Percentiles rank a stretch among this genome's conserved stretches.
Conservation (phyloP, 1,140 invertebrate species). For the Homarus americanus region DNA sequence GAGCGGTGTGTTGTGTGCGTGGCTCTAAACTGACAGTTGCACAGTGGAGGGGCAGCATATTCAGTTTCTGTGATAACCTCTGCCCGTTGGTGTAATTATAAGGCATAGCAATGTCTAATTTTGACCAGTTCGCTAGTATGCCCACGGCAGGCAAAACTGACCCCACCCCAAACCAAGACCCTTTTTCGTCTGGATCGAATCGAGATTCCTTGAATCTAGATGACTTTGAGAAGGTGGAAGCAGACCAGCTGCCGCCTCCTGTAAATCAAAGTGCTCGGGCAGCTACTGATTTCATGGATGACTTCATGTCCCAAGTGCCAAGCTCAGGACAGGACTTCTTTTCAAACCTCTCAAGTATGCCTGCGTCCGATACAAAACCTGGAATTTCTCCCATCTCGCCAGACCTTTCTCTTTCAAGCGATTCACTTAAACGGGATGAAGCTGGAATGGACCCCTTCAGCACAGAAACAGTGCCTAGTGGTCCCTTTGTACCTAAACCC, state of each 20-base stretch:
- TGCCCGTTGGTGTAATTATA: not conserved
- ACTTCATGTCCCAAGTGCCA: conserved; percentile 27
- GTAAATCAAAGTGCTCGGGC: conserved; percentile 6
- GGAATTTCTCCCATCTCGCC: conserved; percentile 4
- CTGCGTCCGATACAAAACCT: conserved; percentile 13
- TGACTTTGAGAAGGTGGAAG: conserved; percentile 75
- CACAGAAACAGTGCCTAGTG: not conserved
- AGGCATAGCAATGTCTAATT: conserved; percentile 43
- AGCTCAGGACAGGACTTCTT: conserved; percentile 13
- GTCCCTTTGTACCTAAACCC: not conserved
- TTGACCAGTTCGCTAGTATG: conserved; percentile 40
- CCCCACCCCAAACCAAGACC: conserved; percentile 87
- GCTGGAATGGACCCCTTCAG: not conserved
- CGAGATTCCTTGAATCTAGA: conserved; percentile 73
- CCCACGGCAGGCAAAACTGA: conserved; percentile 9
- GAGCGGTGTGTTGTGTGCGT: conserved; percentile 23
- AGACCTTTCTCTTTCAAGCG: not conserved
- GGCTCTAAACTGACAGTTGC: conserved; percentile 14
- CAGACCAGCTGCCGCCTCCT: conserved; percentile 63
- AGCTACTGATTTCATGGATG: conserved; percentile 14
- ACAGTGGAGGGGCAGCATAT: not conserved
- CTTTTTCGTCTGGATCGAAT: conserved; percentile 82
- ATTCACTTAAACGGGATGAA: not conserved
- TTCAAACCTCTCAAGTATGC: not conserved
- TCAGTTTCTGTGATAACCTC: conserved; percentile 14